phyloP scores from a whole-genome alignment of 2,888 invertebrate species.

The Chironomus tentans region DNA sequence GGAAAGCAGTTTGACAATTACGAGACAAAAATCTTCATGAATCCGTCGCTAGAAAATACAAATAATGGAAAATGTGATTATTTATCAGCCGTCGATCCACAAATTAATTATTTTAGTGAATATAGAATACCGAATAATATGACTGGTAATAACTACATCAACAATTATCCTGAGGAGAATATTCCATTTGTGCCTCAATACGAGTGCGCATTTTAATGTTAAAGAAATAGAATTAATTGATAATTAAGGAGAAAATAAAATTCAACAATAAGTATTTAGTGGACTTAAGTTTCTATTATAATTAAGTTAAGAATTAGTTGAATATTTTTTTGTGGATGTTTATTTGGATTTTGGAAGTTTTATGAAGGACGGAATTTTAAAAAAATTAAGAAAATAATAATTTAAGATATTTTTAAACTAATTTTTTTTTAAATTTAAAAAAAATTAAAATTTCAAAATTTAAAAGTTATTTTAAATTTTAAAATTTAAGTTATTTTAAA shows the following conservation, averaged over 20 bases:
- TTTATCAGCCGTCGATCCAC: not conserved
- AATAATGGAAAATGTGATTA: not conserved
- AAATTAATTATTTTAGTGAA: not conserved
- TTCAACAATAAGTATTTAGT: too few species aligned
- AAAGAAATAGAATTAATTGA: not conserved
- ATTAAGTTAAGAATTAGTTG: not conserved
- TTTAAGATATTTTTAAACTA: too few species aligned
- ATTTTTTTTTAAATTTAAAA: too few species aligned
- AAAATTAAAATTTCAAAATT: too few species aligned
- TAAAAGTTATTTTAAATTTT: too few species aligned
- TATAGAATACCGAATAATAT: not conserved
- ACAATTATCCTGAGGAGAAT: not conserved
- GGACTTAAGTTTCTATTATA: not conserved
- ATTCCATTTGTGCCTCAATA: not conserved
- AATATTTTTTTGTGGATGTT: not conserved
- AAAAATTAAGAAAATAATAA: too few species aligned
- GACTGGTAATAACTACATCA: not conserved
- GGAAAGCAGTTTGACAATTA: not conserved
- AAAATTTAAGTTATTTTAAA: too few species aligned
- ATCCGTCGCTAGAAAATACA: not conserved
- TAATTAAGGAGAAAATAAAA: too few species aligned
- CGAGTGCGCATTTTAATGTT: constrained; percentile 14
- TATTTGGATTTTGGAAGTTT: not conserved
- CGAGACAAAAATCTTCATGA: not conserved
- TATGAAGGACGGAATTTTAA: too few species aligned